Conservation (phyloP, 2,888 invertebrate genomes). For the Linhomoeus sp. region DNA sequence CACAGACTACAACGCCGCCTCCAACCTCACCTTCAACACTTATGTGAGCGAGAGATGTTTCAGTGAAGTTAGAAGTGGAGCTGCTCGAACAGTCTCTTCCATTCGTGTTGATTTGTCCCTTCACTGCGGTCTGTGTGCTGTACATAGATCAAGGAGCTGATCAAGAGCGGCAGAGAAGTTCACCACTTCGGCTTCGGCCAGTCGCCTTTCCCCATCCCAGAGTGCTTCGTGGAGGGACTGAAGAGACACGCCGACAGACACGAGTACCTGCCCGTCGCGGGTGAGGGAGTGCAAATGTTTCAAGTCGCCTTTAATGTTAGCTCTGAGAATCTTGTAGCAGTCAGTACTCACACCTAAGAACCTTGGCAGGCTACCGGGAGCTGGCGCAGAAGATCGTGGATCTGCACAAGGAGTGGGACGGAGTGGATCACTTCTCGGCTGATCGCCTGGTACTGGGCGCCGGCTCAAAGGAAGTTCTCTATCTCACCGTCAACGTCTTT, state of each 20-base stretch:
- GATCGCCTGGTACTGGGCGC: slow-evolving; percentile 27
- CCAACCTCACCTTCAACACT: neutral
- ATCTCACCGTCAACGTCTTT: slow-evolving; percentile 23
- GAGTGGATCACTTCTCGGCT: slow-evolving; percentile 11
- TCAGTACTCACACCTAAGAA: no score
- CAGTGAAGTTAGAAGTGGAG: no score
- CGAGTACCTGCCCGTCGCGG: slow-evolving; percentile 25
- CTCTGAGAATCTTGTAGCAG: no score
- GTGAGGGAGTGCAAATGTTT: no score
- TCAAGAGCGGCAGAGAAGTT: slow-evolving; percentile 18
- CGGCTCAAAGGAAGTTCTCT: slow-evolving; percentile 29
- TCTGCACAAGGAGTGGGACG: slow-evolving; percentile 4
- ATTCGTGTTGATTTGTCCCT: neutral
- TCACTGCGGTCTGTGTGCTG: neutral
- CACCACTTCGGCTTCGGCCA: slow-evolving; percentile 30
- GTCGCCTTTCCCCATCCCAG: slow-evolving; percentile 27
- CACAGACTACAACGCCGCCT: neutral
- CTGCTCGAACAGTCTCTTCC: neutral
- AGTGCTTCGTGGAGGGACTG: slow-evolving; percentile 21
- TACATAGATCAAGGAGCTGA: slow-evolving; percentile 15
- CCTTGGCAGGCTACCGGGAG: no score
- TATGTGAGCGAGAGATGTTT: no score
- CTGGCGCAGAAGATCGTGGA: neutral
- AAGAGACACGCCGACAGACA: slow-evolving; percentile 20
- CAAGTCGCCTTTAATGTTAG: no score